Percentiles rank a stretch among this genome's conserved stretches.
These are phyloP conservation scores for Sarcophaga rosellei DNA, from an alignment of 2,888 invertebrate species.

Conservation along the genomic window DNA sequence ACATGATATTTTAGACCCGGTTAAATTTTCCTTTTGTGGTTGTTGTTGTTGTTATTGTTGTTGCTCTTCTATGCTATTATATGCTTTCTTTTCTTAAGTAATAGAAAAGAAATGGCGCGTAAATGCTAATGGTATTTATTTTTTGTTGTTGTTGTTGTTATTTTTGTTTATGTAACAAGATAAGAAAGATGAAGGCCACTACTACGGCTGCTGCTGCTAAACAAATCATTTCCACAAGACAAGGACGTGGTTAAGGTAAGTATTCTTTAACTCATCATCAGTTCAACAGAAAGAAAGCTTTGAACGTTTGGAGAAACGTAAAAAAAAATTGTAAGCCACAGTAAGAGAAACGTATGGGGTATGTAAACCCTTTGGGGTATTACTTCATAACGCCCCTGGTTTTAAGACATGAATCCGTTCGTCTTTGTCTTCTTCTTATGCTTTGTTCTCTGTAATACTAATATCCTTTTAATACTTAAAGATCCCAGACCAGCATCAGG, in stretches of 20 bases:
- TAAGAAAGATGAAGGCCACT: slow-evolving; percentile 43
- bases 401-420: background rate
- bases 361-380: too few species aligned
- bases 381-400: background rate
- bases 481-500: slow-evolving; percentile 45
- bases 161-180: background rate
- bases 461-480: slow-evolving; percentile 30
- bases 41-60: too few species aligned
- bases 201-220: background rate
- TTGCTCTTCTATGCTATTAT: background rate
- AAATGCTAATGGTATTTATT: slow-evolving; percentile 31
- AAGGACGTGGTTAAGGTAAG: slow-evolving; percentile 22
- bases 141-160: background rate
- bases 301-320: too few species aligned
- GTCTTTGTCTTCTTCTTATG: background rate
- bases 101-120: slow-evolving; percentile 36
- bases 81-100: background rate
- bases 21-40: background rate
- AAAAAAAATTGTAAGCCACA: too few species aligned
- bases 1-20: slow-evolving; percentile 25
- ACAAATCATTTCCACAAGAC: slow-evolving; percentile 25
- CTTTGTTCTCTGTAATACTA: slow-evolving; percentile 14
- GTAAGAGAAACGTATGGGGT: too few species aligned
- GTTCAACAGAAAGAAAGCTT: background rate
- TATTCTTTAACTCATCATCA: too few species aligned